These are phyloP conservation scores for Drosophila sulfurigaster DNA, from an alignment of 1,140 invertebrate genomes.

Conservation along the genomic window DNA sequence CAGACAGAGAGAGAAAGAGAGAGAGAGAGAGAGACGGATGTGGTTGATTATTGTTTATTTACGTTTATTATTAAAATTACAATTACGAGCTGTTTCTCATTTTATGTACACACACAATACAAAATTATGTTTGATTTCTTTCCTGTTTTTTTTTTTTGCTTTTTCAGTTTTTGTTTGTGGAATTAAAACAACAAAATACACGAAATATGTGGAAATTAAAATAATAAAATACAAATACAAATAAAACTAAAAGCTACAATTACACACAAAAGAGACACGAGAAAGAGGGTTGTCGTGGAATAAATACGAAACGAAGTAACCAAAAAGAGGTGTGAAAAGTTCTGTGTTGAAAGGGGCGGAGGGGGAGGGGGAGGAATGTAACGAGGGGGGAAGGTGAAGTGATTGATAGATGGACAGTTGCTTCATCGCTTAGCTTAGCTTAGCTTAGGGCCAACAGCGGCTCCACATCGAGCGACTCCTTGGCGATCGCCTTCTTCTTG, in stretches of 20 bases:
- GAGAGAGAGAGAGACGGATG: not conserved
- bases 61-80: slow-evolving; percentile 72
- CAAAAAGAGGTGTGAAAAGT: slow-evolving; percentile 8
- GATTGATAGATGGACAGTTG: too few relatives aligned
- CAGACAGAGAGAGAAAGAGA: not conserved
- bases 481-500: slow-evolving; percentile 86
- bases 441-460: slow-evolving; percentile 89
- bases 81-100: slow-evolving; percentile 65
- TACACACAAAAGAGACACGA: slow-evolving; percentile 22
- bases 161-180: not conserved
- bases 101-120: slow-evolving; percentile 75
- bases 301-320: slow-evolving; percentile 35
- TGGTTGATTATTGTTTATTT: slow-evolving; percentile 23
- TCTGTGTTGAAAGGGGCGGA: not conserved
- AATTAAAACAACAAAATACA: slow-evolving; percentile 36
- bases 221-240: slow-evolving; percentile 44
- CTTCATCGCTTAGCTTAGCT: slow-evolving; percentile 31
- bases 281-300: slow-evolving; percentile 13
- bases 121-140: slow-evolving; percentile 66
- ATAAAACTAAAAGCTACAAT: slow-evolving; percentile 55
- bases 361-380: not conserved
- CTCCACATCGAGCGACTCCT: slow-evolving; percentile 85
- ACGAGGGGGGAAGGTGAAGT: not conserved
- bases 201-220: slow-evolving; percentile 41
- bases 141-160: slow-evolving; percentile 11